A percentile compares a stretch with the other conserved stretches of the same genome.
These are phyloP conservation scores for Ametastegia equiseti DNA, from an alignment of 2,888 invertebrate genomes.

Conservation along the genomic window DNA sequence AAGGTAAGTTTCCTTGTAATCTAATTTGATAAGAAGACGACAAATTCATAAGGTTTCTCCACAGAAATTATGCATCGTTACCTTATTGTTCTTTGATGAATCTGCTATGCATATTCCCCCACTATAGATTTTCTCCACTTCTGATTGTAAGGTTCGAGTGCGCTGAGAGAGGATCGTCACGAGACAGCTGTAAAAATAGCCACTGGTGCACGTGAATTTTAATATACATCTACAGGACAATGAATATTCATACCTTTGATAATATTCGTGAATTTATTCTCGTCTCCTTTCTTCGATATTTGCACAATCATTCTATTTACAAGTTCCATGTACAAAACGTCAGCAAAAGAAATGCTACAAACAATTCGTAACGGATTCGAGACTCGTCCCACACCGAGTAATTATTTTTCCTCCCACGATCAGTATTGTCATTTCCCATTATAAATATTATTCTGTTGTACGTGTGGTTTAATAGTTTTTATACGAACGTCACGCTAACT, in stretches of 20 bases:
- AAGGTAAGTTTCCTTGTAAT: not conserved
- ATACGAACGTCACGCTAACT: not conserved
- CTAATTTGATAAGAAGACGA: not conserved
- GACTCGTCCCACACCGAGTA: not conserved
- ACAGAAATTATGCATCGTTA: not conserved
- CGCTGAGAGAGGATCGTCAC: not conserved
- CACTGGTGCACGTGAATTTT: not conserved
- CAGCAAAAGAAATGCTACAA: not conserved
- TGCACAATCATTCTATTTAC: not conserved
- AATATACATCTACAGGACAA: not conserved
- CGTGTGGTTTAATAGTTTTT: not conserved
- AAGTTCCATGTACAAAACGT: not conserved
- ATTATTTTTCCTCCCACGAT: not conserved
- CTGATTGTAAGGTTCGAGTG: not conserved
- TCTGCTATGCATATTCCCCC: not conserved
- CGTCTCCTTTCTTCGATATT: too few relatives aligned
- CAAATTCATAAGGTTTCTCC: not conserved
- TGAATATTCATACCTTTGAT: not conserved
- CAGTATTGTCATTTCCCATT: not conserved
- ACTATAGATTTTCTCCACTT: not conserved
- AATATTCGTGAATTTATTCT: not conserved
- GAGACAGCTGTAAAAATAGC: not conserved
- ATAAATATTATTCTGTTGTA: not conserved
- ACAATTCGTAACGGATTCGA: not conserved
- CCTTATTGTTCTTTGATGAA: not conserved